Base-by-base conservation (phyloP, 2,797 vertebrate genomes). In the Danio kyathit region DNA sequence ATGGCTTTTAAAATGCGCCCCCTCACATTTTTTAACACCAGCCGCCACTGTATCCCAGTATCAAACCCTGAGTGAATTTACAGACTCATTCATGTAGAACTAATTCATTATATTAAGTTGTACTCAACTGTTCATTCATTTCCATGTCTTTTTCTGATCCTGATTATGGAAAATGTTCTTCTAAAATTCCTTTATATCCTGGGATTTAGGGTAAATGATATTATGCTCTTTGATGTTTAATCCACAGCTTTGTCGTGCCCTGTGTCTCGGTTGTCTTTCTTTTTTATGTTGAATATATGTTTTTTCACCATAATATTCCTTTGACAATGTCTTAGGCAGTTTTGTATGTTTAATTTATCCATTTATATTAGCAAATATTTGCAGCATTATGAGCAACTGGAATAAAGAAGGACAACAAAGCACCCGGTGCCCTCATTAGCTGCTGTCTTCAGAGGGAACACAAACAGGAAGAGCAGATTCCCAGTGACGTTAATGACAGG, bases 401-500 rank as follows among this genome's bases (percentile, higher is more conserved):
- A 17, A 57, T 46, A 48, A 74, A 5, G 43, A 21, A 60, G 8
- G 63, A 75, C 43, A 71, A 29, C 17, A 64, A 71, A 67, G 67
- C 43, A 79, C 81, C 51, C 7, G 46, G 51, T 74, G 76, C 41
- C 71, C 76, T 83, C 82, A 79, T 79, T 83, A 79, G 48, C 1
- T 43, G 41, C 11, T 14, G 2, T 69, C 75, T 78, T 16, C n/a
- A 72, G 80, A 43, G 43, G 16, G 16, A 49, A 40, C 19, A 83
- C 70, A 82, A n/a, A 78, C 71, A 76, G 64, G 78, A 75, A 19
- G 56, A 52, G 79, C 76, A 75, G 77, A 72, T 29, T 84, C 86
- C 88, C 16, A 40, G 60, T 88, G 82, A 56, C 43, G 79, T 84
- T 90, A 88, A 92, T 89, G 88, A 91, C 87, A 79, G 90, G 85